Percentiles rank a stretch among this genome's conserved stretches.
Evolutionary conservation across 2,888 invertebrate genomes (phyloP).

Genomic region (Eledona agricola): DNA sequence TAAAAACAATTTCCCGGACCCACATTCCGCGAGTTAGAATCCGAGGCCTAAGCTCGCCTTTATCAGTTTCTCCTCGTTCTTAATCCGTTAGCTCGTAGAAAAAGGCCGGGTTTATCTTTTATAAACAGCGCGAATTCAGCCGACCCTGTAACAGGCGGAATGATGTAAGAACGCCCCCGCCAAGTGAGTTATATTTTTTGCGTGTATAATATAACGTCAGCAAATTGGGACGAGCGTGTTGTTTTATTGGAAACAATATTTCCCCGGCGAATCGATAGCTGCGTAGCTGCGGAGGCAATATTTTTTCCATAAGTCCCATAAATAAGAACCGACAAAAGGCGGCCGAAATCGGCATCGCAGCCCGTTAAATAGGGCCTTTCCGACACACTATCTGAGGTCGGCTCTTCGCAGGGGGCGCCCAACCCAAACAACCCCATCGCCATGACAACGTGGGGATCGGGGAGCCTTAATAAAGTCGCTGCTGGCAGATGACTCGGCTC

Average conservation of each 20-base stretch:
- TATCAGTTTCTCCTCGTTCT: too few species aligned
- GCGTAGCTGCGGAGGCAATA: slow-evolving; percentile 19
- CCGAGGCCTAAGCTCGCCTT: too few species aligned
- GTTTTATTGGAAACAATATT: slow-evolving; percentile 24
- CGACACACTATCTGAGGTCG: slow-evolving; percentile 25
- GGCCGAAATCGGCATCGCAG: slow-evolving; percentile 15
- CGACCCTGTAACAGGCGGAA: too few species aligned
- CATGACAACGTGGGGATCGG: slow-evolving; percentile 49
- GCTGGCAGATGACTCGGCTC: slow-evolving; percentile 42
- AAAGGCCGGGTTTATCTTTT: too few species aligned
- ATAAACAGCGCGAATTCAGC: background rate
- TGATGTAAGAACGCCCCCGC: slow-evolving; percentile 1
- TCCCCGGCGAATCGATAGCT: slow-evolving; percentile 22
- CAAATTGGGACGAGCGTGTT: slow-evolving; percentile 24
- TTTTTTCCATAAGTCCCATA: slow-evolving; percentile 27
- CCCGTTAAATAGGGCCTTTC: slow-evolving; percentile 24
- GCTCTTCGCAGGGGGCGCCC: slow-evolving; percentile 24
- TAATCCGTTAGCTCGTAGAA: too few species aligned
- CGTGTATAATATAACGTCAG: slow-evolving; percentile 21
- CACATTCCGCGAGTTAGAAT: too few species aligned
- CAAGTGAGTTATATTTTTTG: slow-evolving; percentile 14
- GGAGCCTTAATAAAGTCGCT: slow-evolving; percentile 53
- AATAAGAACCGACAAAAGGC: slow-evolving; percentile 21
- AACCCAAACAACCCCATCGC: slow-evolving; percentile 46
- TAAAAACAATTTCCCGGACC: too few species aligned